These are phyloP conservation scores for Hippocampus mohnikei DNA, from an alignment of 2,113 vertebrate genomes.

Conservation along the genomic window DNA sequence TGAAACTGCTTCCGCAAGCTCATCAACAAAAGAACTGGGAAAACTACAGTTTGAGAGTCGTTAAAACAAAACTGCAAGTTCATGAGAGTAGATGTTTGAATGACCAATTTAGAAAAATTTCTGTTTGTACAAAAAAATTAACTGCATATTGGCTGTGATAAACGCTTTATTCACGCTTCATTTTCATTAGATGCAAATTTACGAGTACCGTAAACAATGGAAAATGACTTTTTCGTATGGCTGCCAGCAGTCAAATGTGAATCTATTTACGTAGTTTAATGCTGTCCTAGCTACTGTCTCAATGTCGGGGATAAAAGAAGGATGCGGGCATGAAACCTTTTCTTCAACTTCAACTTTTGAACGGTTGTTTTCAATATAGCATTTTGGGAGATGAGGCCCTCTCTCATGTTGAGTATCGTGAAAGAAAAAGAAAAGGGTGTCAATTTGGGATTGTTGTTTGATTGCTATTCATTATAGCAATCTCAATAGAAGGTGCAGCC, in stretches of 20 bases:
- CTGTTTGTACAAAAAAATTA: slow-evolving; percentile 25
- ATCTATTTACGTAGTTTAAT: neutral
- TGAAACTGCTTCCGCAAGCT: too few species aligned
- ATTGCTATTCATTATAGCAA: slow-evolving; percentile 33
- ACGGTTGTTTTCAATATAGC: neutral
- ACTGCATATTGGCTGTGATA: slow-evolving; percentile 37
- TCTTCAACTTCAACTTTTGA: neutral
- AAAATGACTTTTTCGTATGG: slow-evolving; percentile 16
- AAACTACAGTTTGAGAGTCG: slow-evolving; percentile 22
- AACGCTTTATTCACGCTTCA: slow-evolving; percentile 30
- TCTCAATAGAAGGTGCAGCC: slow-evolving; percentile 16
- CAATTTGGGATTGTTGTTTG: slow-evolving; percentile 28
- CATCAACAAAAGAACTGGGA: too few species aligned
- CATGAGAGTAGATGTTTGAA: slow-evolving; percentile 35
- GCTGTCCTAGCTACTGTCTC: slow-evolving; percentile 16
- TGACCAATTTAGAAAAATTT: slow-evolving; percentile 41
- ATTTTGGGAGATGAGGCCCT: too few species aligned
- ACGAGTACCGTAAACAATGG: slow-evolving; percentile 33
- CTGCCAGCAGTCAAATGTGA: slow-evolving; percentile 25
- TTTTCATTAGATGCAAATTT: slow-evolving; percentile 46
- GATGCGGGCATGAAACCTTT: slow-evolving; percentile 7
- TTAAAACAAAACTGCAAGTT: slow-evolving; percentile 37
- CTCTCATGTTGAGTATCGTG: slow-evolving; percentile 8
- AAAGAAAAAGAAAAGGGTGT: slow-evolving; percentile 28
- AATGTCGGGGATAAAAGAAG: slow-evolving; percentile 19